Conservation (phyloP, 2,888 invertebrate genomes). For the Trachelus troglodyta region DNA sequence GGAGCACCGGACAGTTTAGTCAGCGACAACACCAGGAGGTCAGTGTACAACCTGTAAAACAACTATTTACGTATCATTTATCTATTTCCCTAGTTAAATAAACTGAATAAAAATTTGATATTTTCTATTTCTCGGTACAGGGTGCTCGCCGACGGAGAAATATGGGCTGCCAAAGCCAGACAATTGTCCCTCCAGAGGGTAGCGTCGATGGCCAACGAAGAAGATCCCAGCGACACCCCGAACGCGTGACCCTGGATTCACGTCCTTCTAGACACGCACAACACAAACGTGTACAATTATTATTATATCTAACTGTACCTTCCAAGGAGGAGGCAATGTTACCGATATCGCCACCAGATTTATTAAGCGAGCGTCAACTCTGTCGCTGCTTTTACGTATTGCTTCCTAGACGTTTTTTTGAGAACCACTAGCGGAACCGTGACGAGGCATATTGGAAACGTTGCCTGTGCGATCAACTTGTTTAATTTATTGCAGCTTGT, state of each 20-base stretch:
- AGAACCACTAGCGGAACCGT: background rate
- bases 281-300: conserved; percentile 47
- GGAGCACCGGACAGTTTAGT: conserved; percentile 84
- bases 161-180: conserved; percentile 58
- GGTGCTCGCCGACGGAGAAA: conserved; percentile 57
- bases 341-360: background rate
- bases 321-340: background rate
- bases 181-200: conserved; percentile 48
- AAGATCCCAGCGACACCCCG: conserved; percentile 47
- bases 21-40: conserved; percentile 73
- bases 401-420: background rate
- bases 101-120: background rate
- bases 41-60: conserved; percentile 12
- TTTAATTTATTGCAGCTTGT: background rate
- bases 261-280: conserved; percentile 43
- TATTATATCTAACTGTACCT: conserved; percentile 14
- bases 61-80: background rate
- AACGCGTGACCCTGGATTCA: conserved; percentile 56
- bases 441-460: background rate
- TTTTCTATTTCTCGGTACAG: conserved; percentile 33
- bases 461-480: background rate
- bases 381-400: background rate
- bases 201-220: conserved; percentile 44
- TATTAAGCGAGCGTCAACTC: background rate
- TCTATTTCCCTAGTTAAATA: background rate